Evolutionary conservation across 64 coral and sea anemone genomes (phyloP).

Genomic region (Catalaphyllia jardinei): DNA sequence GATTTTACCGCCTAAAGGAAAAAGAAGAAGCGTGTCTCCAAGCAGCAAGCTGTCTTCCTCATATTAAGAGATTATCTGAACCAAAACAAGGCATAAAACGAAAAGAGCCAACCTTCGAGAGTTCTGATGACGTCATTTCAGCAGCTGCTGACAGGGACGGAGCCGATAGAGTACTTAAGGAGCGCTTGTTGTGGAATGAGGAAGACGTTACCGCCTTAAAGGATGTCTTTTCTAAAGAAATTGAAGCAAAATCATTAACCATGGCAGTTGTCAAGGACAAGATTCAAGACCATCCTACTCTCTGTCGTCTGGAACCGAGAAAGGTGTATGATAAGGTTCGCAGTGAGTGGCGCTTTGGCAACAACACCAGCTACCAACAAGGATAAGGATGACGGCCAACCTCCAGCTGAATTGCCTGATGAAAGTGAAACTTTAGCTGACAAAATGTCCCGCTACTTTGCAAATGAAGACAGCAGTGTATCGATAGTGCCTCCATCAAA

Average conservation of each 20-base stretch:
- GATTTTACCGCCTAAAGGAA: slow-evolving; percentile 60
- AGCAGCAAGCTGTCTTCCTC: slow-evolving; percentile 47
- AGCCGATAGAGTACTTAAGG: too few species aligned
- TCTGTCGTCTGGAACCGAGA: too few species aligned
- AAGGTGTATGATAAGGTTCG: slow-evolving; percentile 55
- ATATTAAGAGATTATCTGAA: slow-evolving; percentile 25
- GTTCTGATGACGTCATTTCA: background rate
- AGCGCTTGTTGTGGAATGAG: slow-evolving; percentile 25
- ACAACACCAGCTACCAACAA: background rate
- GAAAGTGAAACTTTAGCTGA: background rate
- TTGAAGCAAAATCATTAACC: slow-evolving; percentile 33
- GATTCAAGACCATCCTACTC: slow-evolving; percentile 35
- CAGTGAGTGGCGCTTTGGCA: slow-evolving; percentile 25
- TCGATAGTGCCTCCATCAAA: slow-evolving; percentile 13
- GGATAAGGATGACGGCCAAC: background rate
- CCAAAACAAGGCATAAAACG: background rate
- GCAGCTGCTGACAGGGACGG: background rate
- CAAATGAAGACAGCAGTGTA: background rate
- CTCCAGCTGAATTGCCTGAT: slow-evolving; percentile 11
- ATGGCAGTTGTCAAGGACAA: slow-evolving; percentile 43
- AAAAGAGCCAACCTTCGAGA: background rate
- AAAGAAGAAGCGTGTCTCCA: slow-evolving; percentile 49
- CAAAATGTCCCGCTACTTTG: slow-evolving; percentile 19
- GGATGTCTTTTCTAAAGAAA: slow-evolving; percentile 35
- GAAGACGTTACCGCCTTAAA: slow-evolving; percentile 22